Evolutionary conservation across 1,140 invertebrate genomes (phyloP).

Genomic region (Pteromalus puparum): DNA sequence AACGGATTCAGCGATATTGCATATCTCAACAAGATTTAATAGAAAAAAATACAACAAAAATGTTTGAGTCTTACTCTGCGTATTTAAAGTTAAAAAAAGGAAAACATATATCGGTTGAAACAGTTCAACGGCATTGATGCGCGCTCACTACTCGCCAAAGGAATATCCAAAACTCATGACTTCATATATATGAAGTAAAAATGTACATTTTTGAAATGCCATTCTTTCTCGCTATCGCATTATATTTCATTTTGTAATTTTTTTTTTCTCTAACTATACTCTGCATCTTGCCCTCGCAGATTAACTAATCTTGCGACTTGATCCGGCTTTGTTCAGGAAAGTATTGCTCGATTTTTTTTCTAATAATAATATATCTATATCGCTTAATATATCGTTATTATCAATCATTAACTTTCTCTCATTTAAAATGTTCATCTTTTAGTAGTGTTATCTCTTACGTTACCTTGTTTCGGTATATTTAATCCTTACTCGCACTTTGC

Average conservation of each 20-base stretch:
- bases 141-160: background rate
- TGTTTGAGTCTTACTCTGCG: constrained; percentile 5
- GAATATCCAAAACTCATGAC: background rate
- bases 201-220: constrained; percentile 39
- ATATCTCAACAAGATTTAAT: constrained; percentile 7
- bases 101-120: background rate
- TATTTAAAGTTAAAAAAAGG: background rate
- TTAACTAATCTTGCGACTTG: background rate
- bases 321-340: constrained; percentile 12
- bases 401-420: constrained; percentile 35
- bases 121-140: background rate
- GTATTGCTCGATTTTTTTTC: constrained; percentile 29
- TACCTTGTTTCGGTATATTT: background rate
- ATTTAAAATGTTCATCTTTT: constrained; percentile 13
- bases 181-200: constrained; percentile 33
- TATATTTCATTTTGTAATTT: background rate
- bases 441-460: background rate
- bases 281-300: background rate
- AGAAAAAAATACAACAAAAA: background rate
- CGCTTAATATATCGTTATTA: constrained; percentile 36
- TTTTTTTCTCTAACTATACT: no score
- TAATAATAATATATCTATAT: constrained; percentile 33
- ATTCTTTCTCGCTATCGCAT: background rate
- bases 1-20: constrained; percentile 32
- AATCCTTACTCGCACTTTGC: background rate